Base-by-base conservation (phyloP, 2,888 invertebrate genomes). In the Allygus modestus region DNA sequence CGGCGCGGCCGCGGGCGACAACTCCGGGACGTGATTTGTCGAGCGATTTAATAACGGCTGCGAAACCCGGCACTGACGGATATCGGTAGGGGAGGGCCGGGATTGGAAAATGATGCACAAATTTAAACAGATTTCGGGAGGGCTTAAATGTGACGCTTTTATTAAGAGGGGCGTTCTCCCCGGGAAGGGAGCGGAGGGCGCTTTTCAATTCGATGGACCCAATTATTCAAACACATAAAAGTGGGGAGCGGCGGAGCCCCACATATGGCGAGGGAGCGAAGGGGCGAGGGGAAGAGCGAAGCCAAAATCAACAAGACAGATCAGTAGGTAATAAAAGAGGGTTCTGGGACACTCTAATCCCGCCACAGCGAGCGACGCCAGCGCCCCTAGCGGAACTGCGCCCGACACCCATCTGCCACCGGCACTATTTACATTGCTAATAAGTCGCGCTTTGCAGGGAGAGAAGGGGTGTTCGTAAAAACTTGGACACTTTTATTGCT, bases 141-240 rank as follows among this genome's bases (percentile, higher is more conserved):
- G 41, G 73, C 69, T 69, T 73, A 54, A 73, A 83, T 83, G 83
- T 54, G 83, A 83, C 83, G 73, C 83, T 83, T 83, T 83, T 71
- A 83, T 83, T 83, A 84, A 84, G 77, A 77, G 79, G 65, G 65
- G 81, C 58, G 65, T 20, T 15, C 33, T 9, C 41, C 46, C 26
- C n/a, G 4, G 28, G 65, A n/a, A 37, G 31, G 33, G 33, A 28
- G 2, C 33, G 2, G n/a, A 41, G 15, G 81, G 26, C 43, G 82
- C 84, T 84, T 84, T 82, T 84, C 85, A 79, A 81, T 84, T 84
- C 85, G 84, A 86, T 85, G 86, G 85, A 86, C 85, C 85, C 84
- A 83, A 83, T 83, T 83, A 83, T 83, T 83, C 83, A 83, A 83
- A 83, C 83, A 83, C 83, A 83, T 83, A 83, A 83, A 83, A 83